phyloP scores from a whole-genome alignment of 2,888 invertebrate genomes.

The Pecten maximus region DNA sequence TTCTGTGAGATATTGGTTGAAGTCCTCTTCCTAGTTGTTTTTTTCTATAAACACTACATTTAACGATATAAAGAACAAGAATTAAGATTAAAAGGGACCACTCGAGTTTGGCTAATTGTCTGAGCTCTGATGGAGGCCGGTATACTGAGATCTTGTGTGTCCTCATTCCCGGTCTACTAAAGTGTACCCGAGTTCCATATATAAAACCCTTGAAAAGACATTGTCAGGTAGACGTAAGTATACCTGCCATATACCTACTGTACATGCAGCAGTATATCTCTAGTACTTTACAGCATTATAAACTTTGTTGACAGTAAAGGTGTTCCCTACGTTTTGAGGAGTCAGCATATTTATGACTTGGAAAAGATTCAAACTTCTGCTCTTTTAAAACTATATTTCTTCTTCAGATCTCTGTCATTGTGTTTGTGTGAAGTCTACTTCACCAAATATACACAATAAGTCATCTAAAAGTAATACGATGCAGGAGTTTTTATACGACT shows the following conservation, averaged over 20 bases:
- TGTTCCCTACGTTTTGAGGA: neutral
- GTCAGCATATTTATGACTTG: slow-evolving; percentile 23
- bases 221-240: neutral
- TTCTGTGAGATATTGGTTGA: no score
- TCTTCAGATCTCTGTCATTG: neutral
- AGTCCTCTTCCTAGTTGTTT: no score
- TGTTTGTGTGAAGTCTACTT: neutral
- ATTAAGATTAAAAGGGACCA: no score
- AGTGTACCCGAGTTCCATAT: neutral
- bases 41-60: no score
- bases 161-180: neutral
- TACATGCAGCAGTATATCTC: neutral
- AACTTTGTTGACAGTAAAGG: neutral
- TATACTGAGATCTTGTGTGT: neutral
- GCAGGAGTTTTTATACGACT: neutral
- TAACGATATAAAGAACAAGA: no score
- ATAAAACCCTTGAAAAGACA: neutral
- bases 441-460: neutral
- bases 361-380: neutral
- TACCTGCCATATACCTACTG: neutral
- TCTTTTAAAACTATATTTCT: neutral
- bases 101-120: no score
- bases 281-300: neutral
- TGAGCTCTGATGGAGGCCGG: neutral
- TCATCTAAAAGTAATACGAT: neutral